Base-by-base conservation (phyloP, 1,140 invertebrate species). In the Drosophila malerkotliana region DNA sequence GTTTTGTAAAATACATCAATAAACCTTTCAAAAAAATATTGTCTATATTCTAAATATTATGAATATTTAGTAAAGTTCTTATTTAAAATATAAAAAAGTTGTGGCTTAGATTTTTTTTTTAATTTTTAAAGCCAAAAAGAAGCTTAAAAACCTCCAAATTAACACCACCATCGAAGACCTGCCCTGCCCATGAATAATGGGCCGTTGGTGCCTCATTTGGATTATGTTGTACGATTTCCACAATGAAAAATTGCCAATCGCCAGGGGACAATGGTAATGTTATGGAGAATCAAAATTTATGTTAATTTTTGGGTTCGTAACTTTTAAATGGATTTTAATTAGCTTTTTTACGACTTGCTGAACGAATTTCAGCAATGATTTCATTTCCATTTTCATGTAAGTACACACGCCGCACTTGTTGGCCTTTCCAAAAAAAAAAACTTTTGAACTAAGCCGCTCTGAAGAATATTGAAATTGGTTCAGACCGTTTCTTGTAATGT, bases 311-410 rank as follows among this genome's bases (percentile, higher is more conserved):
- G 45, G 34, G 60, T 34, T 53, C 58, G 80, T 66, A 67, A 71
- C 80, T 83, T 64, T 76, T 79, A 78, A 87, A 87, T 64, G 52
- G 53, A 44, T 67, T 87, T 87, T 87, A 88, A 87, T 87, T 87
- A 77, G 72, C 45, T 88, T 79, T 49, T 55, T 21, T 37, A 54
- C 10, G 15, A n/a, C 32, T 53, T 32, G 51, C 26, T 44, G 32
- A 57, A 69, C 53, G 48, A 83, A 72, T 68, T 69, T 67, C 67
- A 68, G 80, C 54, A 54, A 49, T 48, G 51, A 63, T 74, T 15
- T 44, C n/a, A 44, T 44, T 44, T 44, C 69, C 66, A 58, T 73
- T 64, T 67, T 51, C 67, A 49, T 77, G 54, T 67, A 58, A 51
- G 44, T 53, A 63, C 58, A 15, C 14, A 44, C 49, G 24, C 34